A percentile compares a stretch with the other conserved stretches of the same genome.
Conservation (phyloP, 1,140 invertebrate genomes). For the Phymastichus coffea region DNA sequence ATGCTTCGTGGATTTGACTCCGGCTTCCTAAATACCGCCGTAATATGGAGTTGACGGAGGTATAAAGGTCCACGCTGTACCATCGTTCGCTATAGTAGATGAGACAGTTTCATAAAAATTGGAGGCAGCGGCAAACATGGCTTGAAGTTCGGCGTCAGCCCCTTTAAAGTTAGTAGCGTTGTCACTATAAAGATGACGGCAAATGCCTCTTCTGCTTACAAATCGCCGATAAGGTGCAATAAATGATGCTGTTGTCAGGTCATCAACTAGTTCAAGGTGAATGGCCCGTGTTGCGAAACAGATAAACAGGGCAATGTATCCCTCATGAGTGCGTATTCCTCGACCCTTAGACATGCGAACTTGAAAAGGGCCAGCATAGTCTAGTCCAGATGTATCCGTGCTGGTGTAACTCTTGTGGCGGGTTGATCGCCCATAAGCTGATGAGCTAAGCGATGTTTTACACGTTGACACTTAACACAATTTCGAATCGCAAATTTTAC, state of each 20-base stretch:
- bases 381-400: slow-evolving; percentile 40
- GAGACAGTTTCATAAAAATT: too few relatives aligned
- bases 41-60: too few relatives aligned
- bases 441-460: slow-evolving; percentile 14
- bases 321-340: too few relatives aligned
- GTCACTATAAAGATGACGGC: too few relatives aligned
- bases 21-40: too few relatives aligned
- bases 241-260: slow-evolving; percentile 5
- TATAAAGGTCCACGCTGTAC: too few relatives aligned
- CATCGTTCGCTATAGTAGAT: too few relatives aligned
- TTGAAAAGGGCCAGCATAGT: slow-evolving; percentile 48
- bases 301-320: too few relatives aligned
- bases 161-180: slow-evolving; percentile 16
- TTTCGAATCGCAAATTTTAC: neutral
- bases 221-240: slow-evolving; percentile 2
- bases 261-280: slow-evolving; percentile 1
- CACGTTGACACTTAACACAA: neutral
- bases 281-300: too few relatives aligned
- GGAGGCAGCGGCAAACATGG: neutral
- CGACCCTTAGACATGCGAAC: too few relatives aligned
- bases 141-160: neutral
- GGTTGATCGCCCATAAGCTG: slow-evolving; percentile 41
- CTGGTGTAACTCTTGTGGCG: slow-evolving; percentile 30
- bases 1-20: too few relatives aligned
- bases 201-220: neutral